Conservation (phyloP, 1,140 invertebrate genomes). For the Trialeurodes vaporariorum region DNA sequence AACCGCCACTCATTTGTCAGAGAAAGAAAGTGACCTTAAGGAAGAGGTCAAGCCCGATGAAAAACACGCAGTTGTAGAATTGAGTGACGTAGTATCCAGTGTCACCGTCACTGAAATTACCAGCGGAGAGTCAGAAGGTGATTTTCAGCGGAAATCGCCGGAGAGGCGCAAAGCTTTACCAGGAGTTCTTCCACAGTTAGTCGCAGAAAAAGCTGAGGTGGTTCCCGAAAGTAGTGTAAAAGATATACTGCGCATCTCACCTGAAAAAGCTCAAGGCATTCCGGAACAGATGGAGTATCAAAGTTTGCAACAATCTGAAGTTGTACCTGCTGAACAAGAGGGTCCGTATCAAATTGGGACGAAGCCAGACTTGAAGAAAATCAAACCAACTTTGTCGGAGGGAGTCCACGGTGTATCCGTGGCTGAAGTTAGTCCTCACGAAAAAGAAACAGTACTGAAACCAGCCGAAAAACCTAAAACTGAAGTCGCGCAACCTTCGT, state of each 20-base stretch:
- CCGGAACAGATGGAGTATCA: conserved; percentile 21
- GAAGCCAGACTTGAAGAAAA: conserved; percentile 29
- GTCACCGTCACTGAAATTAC: conserved; percentile 20
- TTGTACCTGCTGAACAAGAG: conserved; percentile 23
- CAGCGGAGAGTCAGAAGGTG: conserved; percentile 31
- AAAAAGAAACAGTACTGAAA: conserved; percentile 26
- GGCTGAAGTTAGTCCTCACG: conserved; percentile 36
- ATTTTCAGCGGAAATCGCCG: conserved; percentile 31
- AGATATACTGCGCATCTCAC: conserved; percentile 13
- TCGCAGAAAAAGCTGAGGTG: conserved; percentile 26
- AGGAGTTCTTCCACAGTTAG: not conserved
- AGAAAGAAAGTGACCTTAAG: conserved; percentile 42
- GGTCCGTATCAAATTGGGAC: conserved; percentile 27
- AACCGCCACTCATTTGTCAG: conserved; percentile 38
- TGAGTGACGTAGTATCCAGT: conserved; percentile 37
- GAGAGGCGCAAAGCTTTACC: not conserved
- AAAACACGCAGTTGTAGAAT: conserved; percentile 38
- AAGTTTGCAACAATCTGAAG: conserved; percentile 22
- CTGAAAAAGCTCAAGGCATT: conserved; percentile 15
- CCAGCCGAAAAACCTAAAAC: conserved; percentile 14
- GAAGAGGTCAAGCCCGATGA: conserved; percentile 35
- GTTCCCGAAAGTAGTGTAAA: conserved; percentile 13
- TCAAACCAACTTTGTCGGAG: conserved; percentile 33
- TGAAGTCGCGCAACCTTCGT: conserved; percentile 18
- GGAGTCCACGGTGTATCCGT: conserved; percentile 37